phyloP scores from a whole-genome alignment of 1,140 invertebrate genomes.

The Lordiphosa mommai region DNA sequence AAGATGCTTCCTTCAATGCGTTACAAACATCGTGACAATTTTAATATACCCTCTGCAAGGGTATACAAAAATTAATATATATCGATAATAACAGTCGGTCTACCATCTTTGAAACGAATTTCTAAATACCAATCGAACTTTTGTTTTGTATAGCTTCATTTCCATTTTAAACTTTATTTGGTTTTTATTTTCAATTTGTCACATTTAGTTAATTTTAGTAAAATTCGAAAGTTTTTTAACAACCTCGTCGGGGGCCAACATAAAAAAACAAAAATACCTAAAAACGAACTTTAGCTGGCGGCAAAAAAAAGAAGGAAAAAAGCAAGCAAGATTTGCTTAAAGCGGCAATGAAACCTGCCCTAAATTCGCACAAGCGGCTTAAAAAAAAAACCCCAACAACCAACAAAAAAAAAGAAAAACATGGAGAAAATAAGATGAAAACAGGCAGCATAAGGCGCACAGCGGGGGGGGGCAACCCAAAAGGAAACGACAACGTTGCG shows the following conservation, averaged over 20 bases:
- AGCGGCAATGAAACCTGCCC: conserved; percentile 62
- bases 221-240: neutral
- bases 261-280: conserved; percentile 10
- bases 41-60: no score
- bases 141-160: no score
- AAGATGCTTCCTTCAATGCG: no score
- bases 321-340: conserved; percentile 2
- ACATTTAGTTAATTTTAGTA: neutral
- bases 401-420: conserved; percentile 7
- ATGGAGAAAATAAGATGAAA: conserved; percentile 16
- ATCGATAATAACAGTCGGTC: no score
- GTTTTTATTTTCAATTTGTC: neutral
- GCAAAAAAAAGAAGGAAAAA: conserved; percentile 4
- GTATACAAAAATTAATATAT: no score
- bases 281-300: conserved; percentile 1
- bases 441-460: conserved; percentile 21
- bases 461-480: conserved; percentile 8
- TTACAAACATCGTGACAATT: no score
- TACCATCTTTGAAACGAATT: no score
- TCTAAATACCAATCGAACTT: no score
- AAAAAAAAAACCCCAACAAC: conserved; percentile 30
- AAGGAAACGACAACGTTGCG: conserved; percentile 63
- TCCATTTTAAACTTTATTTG: no score
- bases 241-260: conserved; percentile 2
- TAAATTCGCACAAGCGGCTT: conserved; percentile 73